Base-by-base conservation (phyloP, 1,140 invertebrate species). In the Caenorhabditis briggsae region DNA sequence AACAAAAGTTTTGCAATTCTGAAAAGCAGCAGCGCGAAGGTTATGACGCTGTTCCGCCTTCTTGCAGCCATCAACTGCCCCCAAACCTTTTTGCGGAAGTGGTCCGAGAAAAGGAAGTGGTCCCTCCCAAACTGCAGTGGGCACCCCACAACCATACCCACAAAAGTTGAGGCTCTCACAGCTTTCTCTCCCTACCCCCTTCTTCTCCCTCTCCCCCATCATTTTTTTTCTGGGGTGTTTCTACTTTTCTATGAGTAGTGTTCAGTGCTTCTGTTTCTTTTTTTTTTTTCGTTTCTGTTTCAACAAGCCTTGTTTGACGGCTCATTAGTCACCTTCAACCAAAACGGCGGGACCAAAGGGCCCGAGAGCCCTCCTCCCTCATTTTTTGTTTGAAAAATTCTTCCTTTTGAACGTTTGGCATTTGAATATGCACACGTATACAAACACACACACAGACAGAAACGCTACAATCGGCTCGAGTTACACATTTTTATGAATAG, bases 241-340 rank as follows among this genome's bases (percentile, higher is more conserved):
- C 70, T 78, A 48, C 70, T 78, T 48, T 43, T 78, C 41, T 41
- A 23, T 25, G 43, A 25, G 59, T 23, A n/a, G 50, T 50, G 8
- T 78, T 9, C 12, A 9, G 18, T 20, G 25, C 53, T 53, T 50
- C 14, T 78, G 20, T 12, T 23, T 78, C 53, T 70, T 46, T 70
- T 46, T 18, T 12, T 8, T 46, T 41, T 16, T 70, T 9, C 43
- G 41, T n/a, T 70, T 12, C 14, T 70, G 70, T 78, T 78, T 78
- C 70, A 41, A 53, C 46, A 5, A n/a, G 14, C 41, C 46, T 78
- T 20, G 43, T 78, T 78, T 48, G 70, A 78, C 70, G 70, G 43
- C 70, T 78, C 70, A 78, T 78, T 78, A 78, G 70, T 78, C 70
- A 78, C 70, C 70, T 78, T 78, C 43, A 70, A 70, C 70, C 59